phyloP scores from a whole-genome alignment of 2,113 vertebrate species.

The Urocitellus parryii region DNA sequence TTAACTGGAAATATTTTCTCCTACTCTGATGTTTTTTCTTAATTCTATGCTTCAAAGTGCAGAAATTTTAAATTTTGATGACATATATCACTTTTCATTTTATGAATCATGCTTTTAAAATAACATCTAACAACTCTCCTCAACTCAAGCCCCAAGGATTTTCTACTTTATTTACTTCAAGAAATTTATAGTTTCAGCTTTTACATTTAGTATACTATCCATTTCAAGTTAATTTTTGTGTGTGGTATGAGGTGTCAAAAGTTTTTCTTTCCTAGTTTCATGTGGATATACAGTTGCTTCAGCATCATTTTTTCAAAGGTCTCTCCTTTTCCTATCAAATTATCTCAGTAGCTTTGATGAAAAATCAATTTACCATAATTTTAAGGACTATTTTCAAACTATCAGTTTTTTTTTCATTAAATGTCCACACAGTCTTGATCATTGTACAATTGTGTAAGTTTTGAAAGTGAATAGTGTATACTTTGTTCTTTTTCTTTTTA shows the following conservation, averaged over 20 bases:
- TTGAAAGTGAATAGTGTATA: neutral
- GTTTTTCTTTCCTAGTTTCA: neutral
- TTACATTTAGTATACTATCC: neutral
- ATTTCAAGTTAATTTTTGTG: constrained; percentile 31
- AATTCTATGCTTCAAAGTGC: neutral
- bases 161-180: constrained; percentile 33
- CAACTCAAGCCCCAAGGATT: neutral
- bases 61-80: constrained; percentile 10
- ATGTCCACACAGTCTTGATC: neutral
- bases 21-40: neutral
- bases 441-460: neutral
- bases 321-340: neutral
- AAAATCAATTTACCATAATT: constrained; percentile 18
- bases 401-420: constrained; percentile 27
- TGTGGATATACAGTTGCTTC: neutral
- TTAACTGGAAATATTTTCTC: constrained; percentile 39
- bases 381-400: neutral
- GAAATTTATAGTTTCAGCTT: constrained; percentile 22
- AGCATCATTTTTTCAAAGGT: constrained; percentile 32
- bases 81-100: neutral
- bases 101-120: constrained; percentile 25
- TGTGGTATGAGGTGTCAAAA: neutral
- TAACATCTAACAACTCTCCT: neutral
- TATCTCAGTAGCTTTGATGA: constrained; percentile 6
- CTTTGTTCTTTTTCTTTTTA: neutral